phyloP scores from a whole-genome alignment of 2,888 invertebrate genomes.

The Orthosia gothica region DNA sequence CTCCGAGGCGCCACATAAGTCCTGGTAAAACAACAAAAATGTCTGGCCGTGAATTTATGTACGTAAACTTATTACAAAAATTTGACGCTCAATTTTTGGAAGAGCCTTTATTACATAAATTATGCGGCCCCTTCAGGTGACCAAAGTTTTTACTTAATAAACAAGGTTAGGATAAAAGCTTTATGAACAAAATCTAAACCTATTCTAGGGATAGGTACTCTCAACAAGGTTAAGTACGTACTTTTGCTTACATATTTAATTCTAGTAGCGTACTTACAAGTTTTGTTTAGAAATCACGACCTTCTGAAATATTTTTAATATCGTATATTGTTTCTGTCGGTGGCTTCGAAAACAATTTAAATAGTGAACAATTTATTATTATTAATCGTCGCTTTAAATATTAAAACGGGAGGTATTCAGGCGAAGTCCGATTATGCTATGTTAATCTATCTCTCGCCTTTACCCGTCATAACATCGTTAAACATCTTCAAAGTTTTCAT shows the following conservation, averaged over 20 bases:
- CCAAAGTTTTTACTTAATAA: conserved; percentile 21
- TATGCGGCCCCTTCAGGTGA: not conserved
- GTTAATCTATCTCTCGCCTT: conserved; percentile 12
- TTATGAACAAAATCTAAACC: conserved; percentile 14
- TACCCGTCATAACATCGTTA: conserved; percentile 2
- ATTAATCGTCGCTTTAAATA: conserved; percentile 30
- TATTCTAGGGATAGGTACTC: not conserved
- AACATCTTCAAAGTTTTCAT: not conserved
- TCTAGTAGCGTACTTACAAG: not conserved
- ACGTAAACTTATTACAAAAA: conserved; percentile 25
- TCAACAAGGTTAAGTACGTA: not conserved
- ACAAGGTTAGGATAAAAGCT: conserved; percentile 8
- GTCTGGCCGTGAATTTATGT: not conserved
- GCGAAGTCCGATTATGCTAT: conserved; percentile 11
- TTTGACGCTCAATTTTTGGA: conserved; percentile 1
- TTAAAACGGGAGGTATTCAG: conserved; percentile 25
- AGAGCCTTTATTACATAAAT: conserved; percentile 15
- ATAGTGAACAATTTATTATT: conserved; percentile 28
- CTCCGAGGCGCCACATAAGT: conserved; percentile 31
- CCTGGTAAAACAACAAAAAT: conserved; percentile 31
- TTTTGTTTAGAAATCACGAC: not conserved
- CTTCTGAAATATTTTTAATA: conserved; percentile 8
- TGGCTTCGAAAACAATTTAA: conserved; percentile 21
- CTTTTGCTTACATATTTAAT: not conserved
- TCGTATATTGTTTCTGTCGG: not conserved